A percentile compares a stretch with the other conserved stretches of the same genome.
These are phyloP conservation scores for Sterna hirundo DNA, from an alignment of 2,113 vertebrate species.

Conservation along the genomic window DNA sequence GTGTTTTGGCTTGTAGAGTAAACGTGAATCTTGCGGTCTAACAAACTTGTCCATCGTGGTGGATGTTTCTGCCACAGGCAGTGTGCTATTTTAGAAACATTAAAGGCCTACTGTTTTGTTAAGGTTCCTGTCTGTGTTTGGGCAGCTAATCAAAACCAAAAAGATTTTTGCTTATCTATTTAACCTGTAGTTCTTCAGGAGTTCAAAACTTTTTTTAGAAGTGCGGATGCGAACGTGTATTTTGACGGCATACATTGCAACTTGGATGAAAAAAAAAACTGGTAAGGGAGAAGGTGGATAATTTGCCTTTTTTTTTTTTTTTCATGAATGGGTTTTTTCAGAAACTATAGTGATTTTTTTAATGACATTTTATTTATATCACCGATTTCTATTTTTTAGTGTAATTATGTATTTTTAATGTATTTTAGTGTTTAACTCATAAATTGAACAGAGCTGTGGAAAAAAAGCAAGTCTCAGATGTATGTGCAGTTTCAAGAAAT, in stretches of 20 bases:
- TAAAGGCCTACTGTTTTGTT: background rate
- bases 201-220: background rate
- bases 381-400: background rate
- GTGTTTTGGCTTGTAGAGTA: background rate
- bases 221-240: background rate
- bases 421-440: background rate
- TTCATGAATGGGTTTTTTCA: background rate
- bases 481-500: background rate
- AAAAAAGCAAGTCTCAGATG: background rate
- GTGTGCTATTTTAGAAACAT: background rate
- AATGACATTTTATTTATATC: background rate
- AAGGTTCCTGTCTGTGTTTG: background rate
- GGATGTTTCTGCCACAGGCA: background rate
- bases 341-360: background rate
- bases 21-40: rapidly evolving
- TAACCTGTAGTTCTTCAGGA: background rate
- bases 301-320: background rate
- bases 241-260: background rate
- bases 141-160: background rate
- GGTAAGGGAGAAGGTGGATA: background rate
- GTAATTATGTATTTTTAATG: background rate
- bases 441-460: background rate
- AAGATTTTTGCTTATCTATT: background rate
- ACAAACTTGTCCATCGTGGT: background rate
- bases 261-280: background rate